phyloP scores from a whole-genome alignment of 2,113 vertebrate genomes.

The Verasper variegatus region DNA sequence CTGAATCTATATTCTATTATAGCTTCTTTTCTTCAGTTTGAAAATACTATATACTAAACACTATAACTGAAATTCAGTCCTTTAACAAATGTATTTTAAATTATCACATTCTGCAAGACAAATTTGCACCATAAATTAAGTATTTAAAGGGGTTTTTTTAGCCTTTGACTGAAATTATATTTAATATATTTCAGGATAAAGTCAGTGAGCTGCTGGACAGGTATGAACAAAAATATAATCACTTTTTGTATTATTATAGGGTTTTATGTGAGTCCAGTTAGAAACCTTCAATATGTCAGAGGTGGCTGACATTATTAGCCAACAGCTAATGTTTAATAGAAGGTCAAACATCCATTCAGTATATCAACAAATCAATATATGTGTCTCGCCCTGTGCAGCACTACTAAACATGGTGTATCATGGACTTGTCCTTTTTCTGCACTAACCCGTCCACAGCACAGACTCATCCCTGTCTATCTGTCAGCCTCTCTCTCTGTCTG shows the following conservation, averaged over 20 bases:
- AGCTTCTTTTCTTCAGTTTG: no score
- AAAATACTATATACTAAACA: no score
- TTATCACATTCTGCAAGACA: no score
- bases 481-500: slow-evolving; percentile 4
- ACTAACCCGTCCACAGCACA: slow-evolving; percentile 19
- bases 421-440: slow-evolving; percentile 4
- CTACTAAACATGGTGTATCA: slow-evolving; percentile 16
- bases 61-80: no score
- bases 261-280: background rate
- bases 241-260: background rate
- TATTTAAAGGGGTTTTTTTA: no score
- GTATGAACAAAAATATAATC: background rate
- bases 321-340: slow-evolving; percentile 14
- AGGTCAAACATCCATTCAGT: slow-evolving; percentile 12
- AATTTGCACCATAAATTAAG: no score
- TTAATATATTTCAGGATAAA: no score
- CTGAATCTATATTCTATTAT: no score
- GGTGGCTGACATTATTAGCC: slow-evolving; percentile 7
- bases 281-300: slow-evolving; percentile 1
- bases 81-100: no score
- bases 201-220: no score
- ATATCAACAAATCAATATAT: slow-evolving; percentile 33
- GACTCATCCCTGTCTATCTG: slow-evolving; percentile 2
- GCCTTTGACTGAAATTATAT: no score
- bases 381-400: slow-evolving; percentile 4